Conservation (phyloP, 1,140 invertebrate genomes). For the Olivierus martensii region DNA sequence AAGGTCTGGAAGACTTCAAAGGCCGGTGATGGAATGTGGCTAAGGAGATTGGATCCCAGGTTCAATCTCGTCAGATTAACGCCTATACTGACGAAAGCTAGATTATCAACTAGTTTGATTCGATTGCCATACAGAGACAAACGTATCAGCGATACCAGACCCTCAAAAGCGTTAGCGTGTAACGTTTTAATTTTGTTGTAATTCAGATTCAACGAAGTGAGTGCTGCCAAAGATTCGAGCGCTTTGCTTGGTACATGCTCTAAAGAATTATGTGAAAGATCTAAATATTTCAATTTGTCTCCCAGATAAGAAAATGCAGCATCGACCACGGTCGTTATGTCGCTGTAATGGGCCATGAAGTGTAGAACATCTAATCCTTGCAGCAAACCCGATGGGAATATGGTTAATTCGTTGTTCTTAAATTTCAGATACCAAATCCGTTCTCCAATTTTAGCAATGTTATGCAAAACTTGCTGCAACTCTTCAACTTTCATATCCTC, state of each 20-base stretch:
- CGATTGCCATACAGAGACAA: conserved; percentile 18
- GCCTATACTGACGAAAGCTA: conserved; percentile 15
- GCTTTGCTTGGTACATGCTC: conserved; percentile 19
- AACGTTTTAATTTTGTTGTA: conserved; percentile 20
- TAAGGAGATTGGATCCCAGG: conserved; percentile 17
- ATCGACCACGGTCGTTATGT: conserved; percentile 15
- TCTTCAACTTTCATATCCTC: conserved; percentile 61
- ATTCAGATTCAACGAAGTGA: conserved; percentile 21
- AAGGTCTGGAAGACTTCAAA: conserved; percentile 10
- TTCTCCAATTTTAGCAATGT: conserved; percentile 48
- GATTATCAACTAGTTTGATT: conserved; percentile 14
- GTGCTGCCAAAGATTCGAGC: conserved; percentile 10
- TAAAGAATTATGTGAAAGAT: conserved; percentile 23
- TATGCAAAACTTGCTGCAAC: conserved; percentile 57
- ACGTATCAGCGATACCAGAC: conserved; percentile 14
- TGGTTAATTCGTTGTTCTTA: conserved; percentile 66
- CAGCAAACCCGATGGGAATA: conserved; percentile 68
- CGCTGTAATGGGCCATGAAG: conserved; percentile 64
- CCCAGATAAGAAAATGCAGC: conserved; percentile 26
- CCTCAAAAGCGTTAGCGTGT: conserved; percentile 18
- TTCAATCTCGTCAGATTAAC: conserved; percentile 18
- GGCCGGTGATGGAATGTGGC: conserved; percentile 6
- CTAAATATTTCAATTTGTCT: conserved; percentile 19
- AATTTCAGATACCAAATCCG: conserved; percentile 72
- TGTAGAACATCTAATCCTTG: conserved; percentile 71